Evolutionary conservation across 2,888 invertebrate species (phyloP).

Genomic region (Rhogogaster chlorosoma): DNA sequence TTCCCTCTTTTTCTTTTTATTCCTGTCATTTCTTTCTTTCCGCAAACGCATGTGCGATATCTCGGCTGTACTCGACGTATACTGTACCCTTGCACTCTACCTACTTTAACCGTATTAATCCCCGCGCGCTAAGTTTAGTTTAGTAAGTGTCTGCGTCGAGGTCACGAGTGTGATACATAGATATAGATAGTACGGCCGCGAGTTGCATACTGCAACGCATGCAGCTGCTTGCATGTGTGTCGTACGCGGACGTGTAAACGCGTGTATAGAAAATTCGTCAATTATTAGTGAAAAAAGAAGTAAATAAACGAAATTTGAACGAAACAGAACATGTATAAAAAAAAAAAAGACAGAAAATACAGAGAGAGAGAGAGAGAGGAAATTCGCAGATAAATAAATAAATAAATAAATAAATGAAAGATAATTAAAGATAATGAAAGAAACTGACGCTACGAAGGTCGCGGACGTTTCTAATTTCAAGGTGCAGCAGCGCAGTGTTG

Average conservation of each 20-base stretch:
- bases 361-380: neutral
- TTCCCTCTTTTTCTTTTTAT: too few species aligned
- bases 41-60: neutral
- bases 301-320: too few species aligned
- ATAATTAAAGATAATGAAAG: too few species aligned
- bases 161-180: constrained; percentile 21
- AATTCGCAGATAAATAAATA: too few species aligned
- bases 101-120: constrained; percentile 29
- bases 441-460: too few species aligned
- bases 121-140: constrained; percentile 39
- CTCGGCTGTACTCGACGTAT: neutral
- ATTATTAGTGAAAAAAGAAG: too few species aligned
- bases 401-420: neutral
- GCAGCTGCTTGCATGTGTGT: neutral
- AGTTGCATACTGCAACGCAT: neutral
- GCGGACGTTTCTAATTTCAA: too few species aligned
- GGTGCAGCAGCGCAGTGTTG: too few species aligned
- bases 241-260: too few species aligned
- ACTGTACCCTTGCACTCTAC: constrained; percentile 23
- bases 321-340: too few species aligned
- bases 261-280: too few species aligned
- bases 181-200: neutral
- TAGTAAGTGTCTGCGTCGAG: constrained; percentile 26
- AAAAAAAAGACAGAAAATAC: too few species aligned
- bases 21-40: neutral